These are phyloP conservation scores for Parauchenoglanis punctatus DNA, from an alignment of 2,797 vertebrate species.

Conservation along the genomic window DNA sequence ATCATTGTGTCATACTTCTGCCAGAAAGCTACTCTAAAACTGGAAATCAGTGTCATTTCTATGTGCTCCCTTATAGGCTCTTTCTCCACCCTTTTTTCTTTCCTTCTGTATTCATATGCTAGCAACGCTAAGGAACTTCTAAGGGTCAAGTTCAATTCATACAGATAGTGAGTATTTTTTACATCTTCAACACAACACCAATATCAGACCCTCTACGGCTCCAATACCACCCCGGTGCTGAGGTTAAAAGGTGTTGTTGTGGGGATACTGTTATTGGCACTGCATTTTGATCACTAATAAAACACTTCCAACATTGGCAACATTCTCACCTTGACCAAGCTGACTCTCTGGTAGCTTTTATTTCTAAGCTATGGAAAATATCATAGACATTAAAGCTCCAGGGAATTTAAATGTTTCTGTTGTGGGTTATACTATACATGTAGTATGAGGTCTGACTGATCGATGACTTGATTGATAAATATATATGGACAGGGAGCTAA, in stretches of 20 bases:
- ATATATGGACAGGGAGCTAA: too few relatives aligned
- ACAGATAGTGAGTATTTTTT: background rate
- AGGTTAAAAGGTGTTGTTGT: background rate
- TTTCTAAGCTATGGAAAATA: background rate
- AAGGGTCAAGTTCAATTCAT: background rate
- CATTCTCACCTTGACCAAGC: background rate
- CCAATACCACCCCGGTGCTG: background rate
- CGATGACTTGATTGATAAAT: background rate
- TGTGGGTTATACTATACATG: background rate
- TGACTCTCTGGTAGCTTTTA: background rate
- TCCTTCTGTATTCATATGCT: background rate
- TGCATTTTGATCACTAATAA: background rate
- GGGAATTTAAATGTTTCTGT: background rate
- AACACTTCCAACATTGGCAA: background rate
- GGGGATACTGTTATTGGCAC: background rate
- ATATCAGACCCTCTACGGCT: background rate
- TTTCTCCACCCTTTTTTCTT: background rate
- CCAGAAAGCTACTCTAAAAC: background rate
- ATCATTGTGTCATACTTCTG: background rate
- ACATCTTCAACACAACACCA: background rate
- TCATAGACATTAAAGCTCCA: background rate
- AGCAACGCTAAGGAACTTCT: background rate
- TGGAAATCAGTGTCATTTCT: background rate
- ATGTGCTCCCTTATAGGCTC: background rate
- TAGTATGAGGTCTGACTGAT: background rate